Base-by-base conservation (phyloP, 2,888 invertebrate genomes). In the Archips xylosteana region DNA sequence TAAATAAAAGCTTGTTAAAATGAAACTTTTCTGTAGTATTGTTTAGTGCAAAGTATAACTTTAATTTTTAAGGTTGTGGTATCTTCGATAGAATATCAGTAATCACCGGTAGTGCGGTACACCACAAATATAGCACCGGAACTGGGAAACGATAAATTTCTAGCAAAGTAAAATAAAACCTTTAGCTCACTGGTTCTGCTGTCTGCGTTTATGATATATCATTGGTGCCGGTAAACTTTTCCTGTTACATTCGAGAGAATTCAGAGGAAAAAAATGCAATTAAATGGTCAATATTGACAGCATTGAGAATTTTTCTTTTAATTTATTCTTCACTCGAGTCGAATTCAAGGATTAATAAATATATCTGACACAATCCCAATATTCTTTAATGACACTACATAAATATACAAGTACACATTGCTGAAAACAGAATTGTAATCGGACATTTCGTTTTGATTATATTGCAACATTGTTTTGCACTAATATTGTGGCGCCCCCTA, bases 161-260 rank as follows among this genome's bases (percentile, higher is more conserved):
- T 79, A 80, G 80, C 82, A 82, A 87, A 89, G 89, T 89, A 89
- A 89, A 89, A 90, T 90, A 90, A 89, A 90, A 90, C 89, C 85
- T 86, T 85, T 83, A 80, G 80, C 80, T 80, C 76, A 81, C 76
- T 77, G 84, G 88, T 87, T 88, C 78, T 83, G 83, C 83, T 88
- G 89, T 85, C 85, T 85, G 83, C 84, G 76, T 80, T 87, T 89
- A 89, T 89, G 89, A 89, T 87, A 82, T 86, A 89, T 84, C 75
- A 80, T 77, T 67, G 64, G 76, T 76, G 60, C 75, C 23, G 36
- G 61, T 74, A 71, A 72, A 72, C 67, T 66, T 72, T 62, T 72
- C 62, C 67, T 67, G 62, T 67, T 54, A 57, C 32, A 12, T 32
- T 57, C 32, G 32, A 57, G 57, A 57, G 32, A 57, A 57, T 23